A percentile compares a stretch with the other conserved stretches of the same genome.
Conservation (phyloP, 1,140 invertebrate genomes). For the Thaumetopoea pityocampa region DNA sequence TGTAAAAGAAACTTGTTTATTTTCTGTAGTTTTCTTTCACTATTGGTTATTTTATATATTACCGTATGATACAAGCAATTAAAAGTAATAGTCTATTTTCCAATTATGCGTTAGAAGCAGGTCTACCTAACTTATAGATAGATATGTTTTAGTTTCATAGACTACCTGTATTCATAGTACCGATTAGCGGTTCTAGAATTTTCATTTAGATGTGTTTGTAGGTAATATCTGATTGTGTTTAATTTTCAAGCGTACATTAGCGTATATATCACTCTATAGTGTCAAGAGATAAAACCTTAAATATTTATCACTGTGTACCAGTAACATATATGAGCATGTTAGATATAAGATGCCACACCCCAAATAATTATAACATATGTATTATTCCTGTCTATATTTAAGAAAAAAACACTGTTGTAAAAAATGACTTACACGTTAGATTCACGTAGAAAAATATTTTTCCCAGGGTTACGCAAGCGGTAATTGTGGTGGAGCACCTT, state of each 20-base stretch:
- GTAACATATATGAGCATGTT: slow-evolving; percentile 57
- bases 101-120: slow-evolving; percentile 53
- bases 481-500: slow-evolving; percentile 75
- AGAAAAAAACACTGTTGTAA: slow-evolving; percentile 65
- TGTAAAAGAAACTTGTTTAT: slow-evolving; percentile 24
- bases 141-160: slow-evolving; percentile 54
- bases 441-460: slow-evolving; percentile 76
- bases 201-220: slow-evolving; percentile 54
- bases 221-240: slow-evolving; percentile 36
- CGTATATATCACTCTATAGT: slow-evolving; percentile 39
- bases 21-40: slow-evolving; percentile 47
- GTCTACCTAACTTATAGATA: slow-evolving; percentile 37
- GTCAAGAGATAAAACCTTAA: slow-evolving; percentile 31
- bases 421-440: slow-evolving; percentile 72
- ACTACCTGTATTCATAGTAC: slow-evolving; percentile 47
- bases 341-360: slow-evolving; percentile 53
- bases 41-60: slow-evolving; percentile 41
- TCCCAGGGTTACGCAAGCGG: slow-evolving; percentile 75
- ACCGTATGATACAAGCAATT: slow-evolving; percentile 34
- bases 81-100: slow-evolving; percentile 42
- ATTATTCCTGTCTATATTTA: slow-evolving; percentile 46
- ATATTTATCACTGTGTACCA: slow-evolving; percentile 45
- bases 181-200: slow-evolving; percentile 62
- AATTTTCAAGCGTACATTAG: slow-evolving; percentile 38
- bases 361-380: slow-evolving; percentile 49